Evolutionary conservation across 2,113 vertebrate species (phyloP).

Genomic region (Eira barbara): DNA sequence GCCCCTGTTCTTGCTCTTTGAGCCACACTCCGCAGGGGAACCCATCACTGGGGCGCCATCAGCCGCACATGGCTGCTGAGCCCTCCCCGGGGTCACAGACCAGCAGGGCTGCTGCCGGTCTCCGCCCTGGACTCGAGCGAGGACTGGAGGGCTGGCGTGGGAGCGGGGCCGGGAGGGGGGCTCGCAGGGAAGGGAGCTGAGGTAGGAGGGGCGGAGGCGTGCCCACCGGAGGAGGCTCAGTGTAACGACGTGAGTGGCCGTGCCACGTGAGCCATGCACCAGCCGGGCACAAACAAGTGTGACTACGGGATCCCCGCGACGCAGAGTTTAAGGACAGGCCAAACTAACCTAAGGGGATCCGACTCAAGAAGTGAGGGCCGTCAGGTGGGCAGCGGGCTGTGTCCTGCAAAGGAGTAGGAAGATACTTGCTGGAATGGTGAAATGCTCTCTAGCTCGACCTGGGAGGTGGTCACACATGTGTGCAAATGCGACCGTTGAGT

Average conservation of each 20-base stretch:
- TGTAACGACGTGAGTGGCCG: fast-evolving
- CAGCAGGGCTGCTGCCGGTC: background rate
- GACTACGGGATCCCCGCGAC: fast-evolving
- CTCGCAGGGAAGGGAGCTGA: background rate
- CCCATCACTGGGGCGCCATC: fast-evolving
- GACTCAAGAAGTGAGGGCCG: background rate
- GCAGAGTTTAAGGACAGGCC: background rate
- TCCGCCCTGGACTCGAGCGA: fast-evolving
- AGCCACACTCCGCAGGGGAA: fast-evolving
- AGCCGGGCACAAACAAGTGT: background rate
- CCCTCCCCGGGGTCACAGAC: fast-evolving
- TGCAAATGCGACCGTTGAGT: fast-evolving
- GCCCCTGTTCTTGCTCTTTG: fast-evolving
- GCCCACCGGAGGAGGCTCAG: fast-evolving
- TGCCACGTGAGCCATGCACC: fast-evolving
- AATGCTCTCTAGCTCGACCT: background rate
- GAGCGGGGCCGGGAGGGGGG: background rate
- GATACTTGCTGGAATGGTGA: background rate
- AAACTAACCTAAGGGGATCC: background rate
- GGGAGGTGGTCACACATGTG: fast-evolving
- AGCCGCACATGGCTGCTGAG: fast-evolving
- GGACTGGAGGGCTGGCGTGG: fast-evolving
- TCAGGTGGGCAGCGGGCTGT: no score
- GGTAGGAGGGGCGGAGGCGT: background rate
- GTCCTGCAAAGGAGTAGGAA: background rate